Percentiles rank a stretch among this genome's conserved stretches.
Conservation (phyloP, 2,888 invertebrate species). For the Cosmorhoe ocellata region DNA sequence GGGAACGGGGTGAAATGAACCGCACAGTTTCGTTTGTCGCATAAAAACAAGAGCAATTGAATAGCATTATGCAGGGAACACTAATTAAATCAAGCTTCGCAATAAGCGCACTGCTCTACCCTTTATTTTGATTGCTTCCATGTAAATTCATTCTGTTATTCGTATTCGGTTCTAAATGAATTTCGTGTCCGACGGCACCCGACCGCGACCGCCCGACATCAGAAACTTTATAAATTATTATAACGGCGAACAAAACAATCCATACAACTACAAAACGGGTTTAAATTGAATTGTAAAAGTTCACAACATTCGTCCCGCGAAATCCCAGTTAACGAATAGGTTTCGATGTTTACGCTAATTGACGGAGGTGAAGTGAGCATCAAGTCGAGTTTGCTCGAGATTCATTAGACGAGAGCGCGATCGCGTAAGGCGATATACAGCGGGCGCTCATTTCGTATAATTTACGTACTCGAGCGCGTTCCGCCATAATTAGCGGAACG, state of each 20-base stretch:
- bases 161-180: slow-evolving; percentile 66
- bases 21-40: slow-evolving; percentile 38
- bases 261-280: slow-evolving; percentile 57
- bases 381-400: slow-evolving; percentile 22
- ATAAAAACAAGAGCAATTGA: slow-evolving; percentile 53
- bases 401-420: slow-evolving; percentile 27
- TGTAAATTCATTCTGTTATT: slow-evolving; percentile 66
- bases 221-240: slow-evolving; percentile 70
- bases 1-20: slow-evolving; percentile 27
- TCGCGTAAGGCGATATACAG: slow-evolving; percentile 40
- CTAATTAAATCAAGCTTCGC: slow-evolving; percentile 67
- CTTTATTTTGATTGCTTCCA: slow-evolving; percentile 71
- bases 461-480: slow-evolving; percentile 39
- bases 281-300: slow-evolving; percentile 64
- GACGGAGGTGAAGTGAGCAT: slow-evolving; percentile 24
- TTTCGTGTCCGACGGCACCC: slow-evolving; percentile 58
- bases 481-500: slow-evolving; percentile 55
- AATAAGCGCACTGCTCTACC: slow-evolving; percentile 55
- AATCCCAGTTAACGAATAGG: slow-evolving; percentile 39
- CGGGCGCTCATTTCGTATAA: slow-evolving; percentile 38
- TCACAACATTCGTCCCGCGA: slow-evolving; percentile 43
- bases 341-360: slow-evolving; percentile 25
- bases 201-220: slow-evolving; percentile 55
- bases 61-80: slow-evolving; percentile 51
- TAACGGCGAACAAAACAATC: slow-evolving; percentile 63